These are phyloP conservation scores for Psittacula derbiana DNA, from an alignment of 2,797 vertebrate genomes.

Conservation along the genomic window DNA sequence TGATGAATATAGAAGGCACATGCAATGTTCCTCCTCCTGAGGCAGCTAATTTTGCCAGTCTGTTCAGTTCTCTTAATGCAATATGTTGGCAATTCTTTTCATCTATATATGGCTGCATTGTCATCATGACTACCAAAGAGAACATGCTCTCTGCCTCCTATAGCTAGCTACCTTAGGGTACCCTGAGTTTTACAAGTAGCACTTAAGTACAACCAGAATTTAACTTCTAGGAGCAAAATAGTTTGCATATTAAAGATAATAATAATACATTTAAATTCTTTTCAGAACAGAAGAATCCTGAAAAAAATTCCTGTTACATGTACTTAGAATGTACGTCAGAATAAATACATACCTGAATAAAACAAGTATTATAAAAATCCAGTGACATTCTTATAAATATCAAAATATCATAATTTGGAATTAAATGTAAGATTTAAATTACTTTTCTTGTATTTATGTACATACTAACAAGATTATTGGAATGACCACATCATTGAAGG, in stretches of 20 bases:
- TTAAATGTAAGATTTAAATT: background rate
- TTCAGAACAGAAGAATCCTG: background rate
- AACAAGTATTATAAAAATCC: background rate
- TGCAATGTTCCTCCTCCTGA: background rate
- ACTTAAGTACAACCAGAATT: background rate
- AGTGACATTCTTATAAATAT: background rate
- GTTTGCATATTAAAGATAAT: background rate
- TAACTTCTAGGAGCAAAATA: background rate
- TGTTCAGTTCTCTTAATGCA: background rate
- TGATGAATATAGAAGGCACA: background rate
- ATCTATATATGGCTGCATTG: background rate
- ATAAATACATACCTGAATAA: background rate
- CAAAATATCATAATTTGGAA: background rate
- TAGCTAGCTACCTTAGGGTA: background rate
- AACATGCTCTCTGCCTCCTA: background rate
- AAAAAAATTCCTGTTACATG: background rate
- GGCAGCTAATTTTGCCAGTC: background rate
- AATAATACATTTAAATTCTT: background rate
- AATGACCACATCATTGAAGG: constrained; percentile 11
- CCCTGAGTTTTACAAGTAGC: background rate
- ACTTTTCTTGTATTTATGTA: background rate
- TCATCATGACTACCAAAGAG: background rate
- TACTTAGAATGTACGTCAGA: background rate
- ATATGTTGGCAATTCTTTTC: background rate
- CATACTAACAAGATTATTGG: background rate